Evolutionary conservation across 2,113 vertebrate species (phyloP).

Genomic region (Ceuthmochares aereus): DNA sequence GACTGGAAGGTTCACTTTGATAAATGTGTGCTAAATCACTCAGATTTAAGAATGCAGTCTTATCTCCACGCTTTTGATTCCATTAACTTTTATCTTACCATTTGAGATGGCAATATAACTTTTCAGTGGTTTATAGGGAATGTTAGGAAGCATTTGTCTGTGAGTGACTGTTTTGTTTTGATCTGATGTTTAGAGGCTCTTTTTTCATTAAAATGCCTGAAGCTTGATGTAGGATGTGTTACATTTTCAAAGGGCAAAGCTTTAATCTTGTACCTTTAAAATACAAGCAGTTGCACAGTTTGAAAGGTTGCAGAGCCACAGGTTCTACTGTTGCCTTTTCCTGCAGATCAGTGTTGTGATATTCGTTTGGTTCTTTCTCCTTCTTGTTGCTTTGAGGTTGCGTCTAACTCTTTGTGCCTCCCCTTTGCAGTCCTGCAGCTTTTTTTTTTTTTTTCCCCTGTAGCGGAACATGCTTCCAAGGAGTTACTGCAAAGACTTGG

Average conservation of each 20-base stretch:
- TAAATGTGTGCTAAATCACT: not conserved
- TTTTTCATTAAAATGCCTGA: not conserved
- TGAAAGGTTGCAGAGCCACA: not conserved
- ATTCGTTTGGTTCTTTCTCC: not conserved
- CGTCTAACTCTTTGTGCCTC: fast-evolving
- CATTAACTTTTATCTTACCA: constrained; percentile 9
- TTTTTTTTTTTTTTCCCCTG: not conserved
- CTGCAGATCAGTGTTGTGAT: not conserved
- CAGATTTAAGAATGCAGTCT: not conserved
- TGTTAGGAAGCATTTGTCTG: not conserved
- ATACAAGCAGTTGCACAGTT: not conserved
- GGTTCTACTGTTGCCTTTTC: not conserved
- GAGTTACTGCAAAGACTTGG: not conserved
- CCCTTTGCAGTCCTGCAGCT: not conserved
- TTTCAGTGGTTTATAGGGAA: not conserved
- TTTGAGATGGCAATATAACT: not conserved
- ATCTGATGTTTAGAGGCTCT: not conserved
- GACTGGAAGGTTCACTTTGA: not conserved
- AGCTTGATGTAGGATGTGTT: not conserved
- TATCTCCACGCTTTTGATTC: not conserved
- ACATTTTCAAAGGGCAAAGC: not conserved
- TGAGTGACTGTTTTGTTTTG: not conserved
- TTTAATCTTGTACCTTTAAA: not conserved
- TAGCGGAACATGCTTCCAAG: fast-evolving
- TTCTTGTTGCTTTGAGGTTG: not conserved